Evolutionary conservation across 2,113 vertebrate genomes (phyloP), one percentile per base, ranked within the genome.

Genomic region (Desmodus rotundus): DNA sequence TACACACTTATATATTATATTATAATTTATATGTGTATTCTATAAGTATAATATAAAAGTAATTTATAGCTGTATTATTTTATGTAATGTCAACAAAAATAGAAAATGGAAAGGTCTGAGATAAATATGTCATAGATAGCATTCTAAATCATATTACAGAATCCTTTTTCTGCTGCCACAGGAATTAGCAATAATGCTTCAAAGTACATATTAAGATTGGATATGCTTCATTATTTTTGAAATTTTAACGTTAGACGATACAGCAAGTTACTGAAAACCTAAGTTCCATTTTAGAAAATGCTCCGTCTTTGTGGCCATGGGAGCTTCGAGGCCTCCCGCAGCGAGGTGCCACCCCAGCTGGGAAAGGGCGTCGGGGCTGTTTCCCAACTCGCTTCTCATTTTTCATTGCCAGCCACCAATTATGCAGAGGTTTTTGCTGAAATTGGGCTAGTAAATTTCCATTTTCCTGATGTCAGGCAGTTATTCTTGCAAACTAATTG

Each of bases 401-500:
- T 94, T 54, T 96, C 76, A 97, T 0, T 76, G 85, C 82, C 58
- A 73, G 68, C 77, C 36, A n/a, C 85, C 93, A 90, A 82, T 97
- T 94, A 82, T 47, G 82, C 83, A 92, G 38, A 68, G 56, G 95
- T 50, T 95, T 94, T 52, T 89, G 45, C 90, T 96, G 96, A 85
- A 96, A 95, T 56, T 58, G 85, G 87, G 72, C 93, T 85, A 94
- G 91, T 95, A 76, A 87, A 95, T 96, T 96, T 95, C 93, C 58
- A 88, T 94, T 72, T 73, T 92, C 88, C 87, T 26, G 5, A 72
- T 91, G 88, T 90, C 91, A 96, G 81, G 54, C 76, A 67, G 58
- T 95, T 97, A 92, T 65, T 96, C 93, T 94, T 87, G 36, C 91
- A 94, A 82, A 88, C 76, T 91, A 96, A 97, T 93, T 92, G 93